Evolutionary conservation across 2,113 vertebrate species (phyloP), one percentile per base, ranked within the genome.

Genomic region (Embiotoca jacksoni): DNA sequence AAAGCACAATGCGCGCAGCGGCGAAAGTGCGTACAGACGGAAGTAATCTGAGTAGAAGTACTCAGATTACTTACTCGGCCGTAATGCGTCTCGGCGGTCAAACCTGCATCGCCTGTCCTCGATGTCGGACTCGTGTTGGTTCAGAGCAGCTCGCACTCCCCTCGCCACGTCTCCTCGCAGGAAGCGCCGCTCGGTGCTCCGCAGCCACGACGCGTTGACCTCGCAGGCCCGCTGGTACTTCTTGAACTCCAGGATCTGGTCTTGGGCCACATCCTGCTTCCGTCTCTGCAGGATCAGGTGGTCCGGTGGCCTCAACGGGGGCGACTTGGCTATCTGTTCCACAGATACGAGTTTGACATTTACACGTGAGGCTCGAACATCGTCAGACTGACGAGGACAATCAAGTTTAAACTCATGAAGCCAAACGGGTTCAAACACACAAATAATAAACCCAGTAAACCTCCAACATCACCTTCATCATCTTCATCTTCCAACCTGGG

Each of bases 91-190:
- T 23, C 23, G 23, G 23, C 23, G 13, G 30, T 61, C 37, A 14
- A 86, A 98, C 98, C 96, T 97, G 55, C 91, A 88, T 72, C 95
- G 94, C 7, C 96, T 94, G 31, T 94, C 89, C 2, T 96, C 90
- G 1, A 92, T 47, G 57, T 75, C 73, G 7, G 87, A 70, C 57
- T 93, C 72, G 16, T 94, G 94, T 1, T 91, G 88, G 62, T 78
- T 81, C 92, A 96, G 59, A 0, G 92, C 80, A 0, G 73, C 88
- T 0, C 73, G 79, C 7, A 96, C 85, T 39, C 79, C 92, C 59
- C 94, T 86, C 84, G 82, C 68, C 1, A 95, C 80, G 1, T 78
- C 39, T 1, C 56, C 66, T 4, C 86, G 75, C 11, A 95, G n/a
- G 71, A 90, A 86, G 3, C 72, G 94, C 0, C 47, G 73, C 0